Conservation (phyloP, 2,113 vertebrate genomes). For the Chaetorhynchus papuensis region DNA sequence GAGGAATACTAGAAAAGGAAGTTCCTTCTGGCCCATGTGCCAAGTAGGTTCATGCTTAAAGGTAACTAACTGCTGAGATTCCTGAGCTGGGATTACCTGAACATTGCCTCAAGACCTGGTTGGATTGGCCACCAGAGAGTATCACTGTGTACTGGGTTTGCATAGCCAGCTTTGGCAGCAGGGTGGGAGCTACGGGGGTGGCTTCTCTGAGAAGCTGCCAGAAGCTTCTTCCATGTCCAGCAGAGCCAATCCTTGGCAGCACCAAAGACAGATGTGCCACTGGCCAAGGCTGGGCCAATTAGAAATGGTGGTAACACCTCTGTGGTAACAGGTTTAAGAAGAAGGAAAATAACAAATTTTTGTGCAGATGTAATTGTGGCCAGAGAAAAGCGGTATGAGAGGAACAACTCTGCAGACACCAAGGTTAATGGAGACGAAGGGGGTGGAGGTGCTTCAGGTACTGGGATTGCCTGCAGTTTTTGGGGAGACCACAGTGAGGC, state of each 20-base stretch:
- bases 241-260: not conserved
- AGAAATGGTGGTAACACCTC: not conserved
- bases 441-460: not conserved
- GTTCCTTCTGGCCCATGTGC: not conserved
- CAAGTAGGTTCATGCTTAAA: not conserved
- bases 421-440: not conserved
- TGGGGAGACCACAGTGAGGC: not conserved
- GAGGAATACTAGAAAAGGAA: not conserved
- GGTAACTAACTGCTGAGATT: not conserved
- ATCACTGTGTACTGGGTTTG: not conserved
- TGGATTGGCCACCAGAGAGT: not conserved
- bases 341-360: not conserved
- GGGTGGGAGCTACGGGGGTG: not conserved
- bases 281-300: not conserved
- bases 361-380: not conserved
- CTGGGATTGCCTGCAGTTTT: not conserved
- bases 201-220: not conserved
- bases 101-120: not conserved
- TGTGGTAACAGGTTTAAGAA: not conserved
- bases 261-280: not conserved
- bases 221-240: not conserved
- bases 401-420: not conserved
- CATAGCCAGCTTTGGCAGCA: not conserved
- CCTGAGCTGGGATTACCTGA: not conserved
- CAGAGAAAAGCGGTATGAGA: not conserved